These are phyloP conservation scores for Protodeltote pygarga DNA, from an alignment of 2,888 invertebrate species.

Conservation along the genomic window DNA sequence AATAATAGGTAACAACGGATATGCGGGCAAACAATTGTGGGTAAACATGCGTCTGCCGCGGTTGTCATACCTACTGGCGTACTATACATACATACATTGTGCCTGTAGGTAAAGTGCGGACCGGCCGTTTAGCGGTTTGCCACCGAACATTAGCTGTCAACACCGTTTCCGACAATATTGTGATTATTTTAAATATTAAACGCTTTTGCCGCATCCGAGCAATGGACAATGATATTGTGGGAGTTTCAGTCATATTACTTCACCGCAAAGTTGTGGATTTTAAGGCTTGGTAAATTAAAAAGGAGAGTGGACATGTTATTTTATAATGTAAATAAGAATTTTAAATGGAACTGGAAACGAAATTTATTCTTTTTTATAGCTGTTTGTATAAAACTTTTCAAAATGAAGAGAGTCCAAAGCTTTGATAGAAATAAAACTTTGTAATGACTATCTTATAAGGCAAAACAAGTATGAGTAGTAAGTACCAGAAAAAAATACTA, in stretches of 20 bases:
- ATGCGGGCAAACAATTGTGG: slow-evolving; percentile 73
- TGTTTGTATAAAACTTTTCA: no score
- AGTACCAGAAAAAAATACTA: no score
- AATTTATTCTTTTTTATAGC: no score
- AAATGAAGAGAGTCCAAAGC: no score
- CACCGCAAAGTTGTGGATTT: slow-evolving; percentile 20
- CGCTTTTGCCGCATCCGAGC: slow-evolving; percentile 31
- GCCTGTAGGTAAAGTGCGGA: slow-evolving; percentile 41
- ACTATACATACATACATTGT: slow-evolving; percentile 24
- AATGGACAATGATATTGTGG: slow-evolving; percentile 45
- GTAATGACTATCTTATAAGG: no score
- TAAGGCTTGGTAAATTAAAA: slow-evolving; percentile 26
- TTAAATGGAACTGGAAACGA: background rate
- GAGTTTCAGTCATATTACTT: slow-evolving; percentile 32
- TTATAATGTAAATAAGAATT: background rate
- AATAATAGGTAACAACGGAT: slow-evolving; percentile 74
- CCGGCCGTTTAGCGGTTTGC: slow-evolving; percentile 59
- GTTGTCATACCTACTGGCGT: slow-evolving; percentile 44
- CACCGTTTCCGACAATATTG: slow-evolving; percentile 52
- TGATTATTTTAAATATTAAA: slow-evolving; percentile 55
- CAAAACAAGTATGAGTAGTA: no score
- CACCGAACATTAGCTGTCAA: slow-evolving; percentile 53
- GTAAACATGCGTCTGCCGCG: slow-evolving; percentile 62
- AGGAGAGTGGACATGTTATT: slow-evolving; percentile 1
- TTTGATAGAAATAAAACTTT: no score